phyloP scores from a whole-genome alignment of 2,113 vertebrate species.

The Dasyornis broadbenti region DNA sequence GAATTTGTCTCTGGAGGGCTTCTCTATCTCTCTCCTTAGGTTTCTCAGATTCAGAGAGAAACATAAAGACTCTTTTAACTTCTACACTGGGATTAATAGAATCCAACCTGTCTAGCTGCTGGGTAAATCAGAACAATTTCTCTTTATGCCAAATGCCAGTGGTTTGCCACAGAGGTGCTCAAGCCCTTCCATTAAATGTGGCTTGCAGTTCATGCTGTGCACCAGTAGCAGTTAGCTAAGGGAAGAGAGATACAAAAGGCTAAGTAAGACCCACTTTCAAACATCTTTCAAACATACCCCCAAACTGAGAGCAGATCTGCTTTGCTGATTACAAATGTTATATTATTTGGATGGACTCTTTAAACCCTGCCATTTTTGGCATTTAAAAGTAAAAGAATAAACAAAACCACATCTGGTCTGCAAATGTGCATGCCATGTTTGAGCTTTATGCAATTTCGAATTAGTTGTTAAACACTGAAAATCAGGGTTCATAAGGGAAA shows the following conservation, averaged over 20 bases:
- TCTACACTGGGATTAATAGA: constrained; percentile 43
- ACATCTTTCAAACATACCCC: neutral
- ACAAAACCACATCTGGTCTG: constrained; percentile 70
- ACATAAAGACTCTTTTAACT: constrained; percentile 37
- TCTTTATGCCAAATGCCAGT: neutral
- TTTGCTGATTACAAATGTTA: neutral
- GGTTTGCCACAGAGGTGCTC: neutral
- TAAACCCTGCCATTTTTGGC: neutral
- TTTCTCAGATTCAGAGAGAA: constrained; percentile 24
- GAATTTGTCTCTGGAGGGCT: constrained; percentile 40
- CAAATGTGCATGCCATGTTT: constrained; percentile 40
- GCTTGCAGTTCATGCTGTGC: neutral
- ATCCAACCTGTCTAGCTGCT: neutral
- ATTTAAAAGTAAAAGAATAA: constrained; percentile 67
- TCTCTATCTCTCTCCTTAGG: constrained; percentile 7
- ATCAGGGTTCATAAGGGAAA: constrained; percentile 73
- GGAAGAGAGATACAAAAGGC: neutral
- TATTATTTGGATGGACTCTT: neutral
- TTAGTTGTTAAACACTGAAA: constrained; percentile 72
- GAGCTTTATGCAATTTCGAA: constrained; percentile 62
- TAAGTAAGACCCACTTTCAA: neutral
- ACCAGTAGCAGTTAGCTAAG: neutral
- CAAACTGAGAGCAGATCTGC: neutral
- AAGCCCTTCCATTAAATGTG: neutral
- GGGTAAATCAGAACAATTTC: constrained; percentile 52